Conservation (phyloP, 2,888 invertebrate species). For the Tenodera sinensis region DNA sequence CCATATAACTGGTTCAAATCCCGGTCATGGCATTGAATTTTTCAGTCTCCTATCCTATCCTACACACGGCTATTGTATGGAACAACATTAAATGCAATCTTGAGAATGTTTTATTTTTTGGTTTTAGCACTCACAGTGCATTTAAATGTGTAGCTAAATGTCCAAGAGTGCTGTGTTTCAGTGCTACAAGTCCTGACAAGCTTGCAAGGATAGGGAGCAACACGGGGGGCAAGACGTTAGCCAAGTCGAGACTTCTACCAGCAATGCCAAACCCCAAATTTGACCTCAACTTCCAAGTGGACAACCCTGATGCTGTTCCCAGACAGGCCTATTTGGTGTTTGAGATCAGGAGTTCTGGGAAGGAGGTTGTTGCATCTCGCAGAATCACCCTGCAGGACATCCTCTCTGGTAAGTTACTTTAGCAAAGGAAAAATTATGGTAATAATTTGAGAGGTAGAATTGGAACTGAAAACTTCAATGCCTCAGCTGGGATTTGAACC, state of each 20-base stretch:
- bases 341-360: conserved; percentile 48
- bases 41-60: too few species aligned
- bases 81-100: too few species aligned
- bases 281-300: conserved; percentile 48
- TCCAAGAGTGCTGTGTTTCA: neutral
- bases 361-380: conserved; percentile 48
- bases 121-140: too few species aligned
- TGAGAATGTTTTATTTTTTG: too few species aligned
- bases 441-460: too few species aligned
- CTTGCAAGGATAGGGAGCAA: conserved; percentile 12
- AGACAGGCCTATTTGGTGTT: conserved; percentile 47
- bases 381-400: conserved; percentile 46
- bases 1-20: too few species aligned
- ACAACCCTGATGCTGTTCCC: conserved; percentile 43
- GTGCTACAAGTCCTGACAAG: conserved; percentile 25
- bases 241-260: conserved; percentile 47
- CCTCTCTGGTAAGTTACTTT: conserved; percentile 42
- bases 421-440: neutral
- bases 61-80: too few species aligned
- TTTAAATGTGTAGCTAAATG: too few species aligned
- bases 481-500: too few species aligned
- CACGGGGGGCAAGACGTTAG: conserved; percentile 43
- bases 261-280: conserved; percentile 47
- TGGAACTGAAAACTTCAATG: too few species aligned
- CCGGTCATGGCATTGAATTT: too few species aligned